These are phyloP conservation scores for Lepeophtheirus nordmannii DNA, from an alignment of 2,888 invertebrate species.

Conservation along the genomic window DNA sequence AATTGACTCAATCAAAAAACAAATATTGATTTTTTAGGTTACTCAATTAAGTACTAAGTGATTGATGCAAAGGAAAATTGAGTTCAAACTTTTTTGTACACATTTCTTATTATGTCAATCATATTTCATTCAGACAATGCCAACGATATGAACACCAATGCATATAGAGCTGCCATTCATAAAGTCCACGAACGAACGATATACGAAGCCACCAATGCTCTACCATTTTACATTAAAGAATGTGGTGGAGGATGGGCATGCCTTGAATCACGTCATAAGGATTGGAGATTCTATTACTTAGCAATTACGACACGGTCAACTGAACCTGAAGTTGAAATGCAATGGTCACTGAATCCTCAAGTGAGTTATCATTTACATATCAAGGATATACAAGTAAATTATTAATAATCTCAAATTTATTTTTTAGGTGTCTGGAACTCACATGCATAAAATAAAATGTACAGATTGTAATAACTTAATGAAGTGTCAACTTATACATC, in stretches of 20 bases:
- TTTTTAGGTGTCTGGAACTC: conserved; percentile 17
- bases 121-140: conserved; percentile 4
- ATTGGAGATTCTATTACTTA: conserved; percentile 22
- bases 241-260: conserved; percentile 24
- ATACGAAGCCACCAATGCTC: conserved; percentile 18
- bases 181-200: conserved; percentile 22
- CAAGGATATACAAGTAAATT: neutral
- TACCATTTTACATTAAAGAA: conserved; percentile 18
- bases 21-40: neutral
- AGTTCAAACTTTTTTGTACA: neutral
- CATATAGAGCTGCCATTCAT: conserved; percentile 22
- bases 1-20: conserved; percentile 3
- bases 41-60: neutral
- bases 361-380: conserved; percentile 3
- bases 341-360: conserved; percentile 20
- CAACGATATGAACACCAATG: conserved; percentile 24
- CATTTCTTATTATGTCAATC: neutral
- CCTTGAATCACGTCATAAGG: conserved; percentile 21
- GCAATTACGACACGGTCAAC: conserved; percentile 10
- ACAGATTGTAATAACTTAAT: conserved; percentile 16
- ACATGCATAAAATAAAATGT: conserved; percentile 23
- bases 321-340: conserved; percentile 19
- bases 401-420: neutral
- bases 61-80: no score
- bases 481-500: conserved; percentile 19